Evolutionary conservation across 2,797 vertebrate genomes (phyloP).

Genomic region (Ispidina picta): DNA sequence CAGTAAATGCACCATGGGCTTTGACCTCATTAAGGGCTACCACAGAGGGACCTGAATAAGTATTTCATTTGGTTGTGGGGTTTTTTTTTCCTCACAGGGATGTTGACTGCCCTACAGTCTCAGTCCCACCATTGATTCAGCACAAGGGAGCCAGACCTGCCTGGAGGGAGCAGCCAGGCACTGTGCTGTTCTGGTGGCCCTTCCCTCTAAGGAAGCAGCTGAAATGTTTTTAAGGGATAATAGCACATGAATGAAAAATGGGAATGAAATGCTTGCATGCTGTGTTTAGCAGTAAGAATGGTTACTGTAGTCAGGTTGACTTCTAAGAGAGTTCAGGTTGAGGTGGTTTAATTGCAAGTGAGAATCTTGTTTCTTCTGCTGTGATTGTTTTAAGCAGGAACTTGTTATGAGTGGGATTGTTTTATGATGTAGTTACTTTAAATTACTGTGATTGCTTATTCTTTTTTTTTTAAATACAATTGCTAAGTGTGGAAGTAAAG

Average conservation of each 20-base stretch:
- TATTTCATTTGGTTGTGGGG: background rate
- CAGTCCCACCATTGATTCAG: background rate
- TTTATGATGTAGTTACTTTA: background rate
- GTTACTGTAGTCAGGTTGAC: slow-evolving; percentile 9
- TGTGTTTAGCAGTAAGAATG: slow-evolving; percentile 1
- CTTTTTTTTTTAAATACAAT: background rate
- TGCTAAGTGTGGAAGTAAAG: slow-evolving; percentile 16
- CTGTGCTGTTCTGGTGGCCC: background rate
- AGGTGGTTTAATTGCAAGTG: slow-evolving; percentile 1
- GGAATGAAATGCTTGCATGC: slow-evolving; percentile 2
- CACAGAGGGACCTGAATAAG: background rate
- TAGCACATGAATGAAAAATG: background rate
- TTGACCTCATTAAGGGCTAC: background rate
- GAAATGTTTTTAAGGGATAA: background rate
- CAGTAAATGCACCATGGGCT: background rate
- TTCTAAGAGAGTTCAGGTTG: slow-evolving; percentile 11
- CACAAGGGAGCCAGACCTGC: background rate
- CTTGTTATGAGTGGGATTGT: background rate
- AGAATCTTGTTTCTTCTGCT: background rate
- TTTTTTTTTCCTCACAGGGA: background rate
- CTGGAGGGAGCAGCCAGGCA: background rate
- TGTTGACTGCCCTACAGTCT: background rate
- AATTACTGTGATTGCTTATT: background rate
- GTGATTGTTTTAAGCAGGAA: background rate
- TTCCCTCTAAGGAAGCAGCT: background rate